Base-by-base conservation (phyloP, 2,888 invertebrate genomes). In the Chorisops tibialis region DNA sequence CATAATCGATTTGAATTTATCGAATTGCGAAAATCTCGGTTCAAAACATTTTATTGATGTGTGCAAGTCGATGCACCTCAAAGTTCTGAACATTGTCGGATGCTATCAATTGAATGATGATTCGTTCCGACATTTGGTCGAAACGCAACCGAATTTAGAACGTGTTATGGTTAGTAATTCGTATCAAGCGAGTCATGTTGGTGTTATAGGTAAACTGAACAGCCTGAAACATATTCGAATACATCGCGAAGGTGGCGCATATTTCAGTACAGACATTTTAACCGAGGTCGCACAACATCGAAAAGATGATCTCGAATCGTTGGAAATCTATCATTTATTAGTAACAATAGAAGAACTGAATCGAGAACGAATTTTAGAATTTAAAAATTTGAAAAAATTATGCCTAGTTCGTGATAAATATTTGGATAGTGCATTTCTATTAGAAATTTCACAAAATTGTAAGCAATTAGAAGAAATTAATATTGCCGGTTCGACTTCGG, bases 11-110 rank as follows among this genome's bases (percentile, higher is more conserved):
- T 48, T 67, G 52, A 59, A 62, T 22, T 54, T 67, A 45, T 48
- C 49, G 18, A 18, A 64, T n/a, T 67, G 67, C 58, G 49, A 21
- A n/a, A 62, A 63, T 41, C 39, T 65, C 9, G 49, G 63, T 50
- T 19, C 62, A 9, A 51, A 48, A 37, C 41, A 60, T 58, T 67
- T 67, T 47, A 60, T 52, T 6, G 43, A 49, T 14, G 30, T 65
- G 18, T 62, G 59, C 41, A 61, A 59, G 38, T 52, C 41, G 39
- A 51, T 22, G 3, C 50, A 61, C 24, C 35, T 65, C 35, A 64
- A 54, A 54, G 56, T 50, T 21, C 43, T 67, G 43, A 64, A 67
- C 50, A 65, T 67, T 45, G 35, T 50, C 9, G 43, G 43, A 30
- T 67, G 65, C 38, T 56, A 61, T 51, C 61, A 59, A 11, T 43